These are phyloP conservation scores for Tribolium castaneum DNA, from an alignment of 1,140 invertebrate genomes.

Conservation along the genomic window DNA sequence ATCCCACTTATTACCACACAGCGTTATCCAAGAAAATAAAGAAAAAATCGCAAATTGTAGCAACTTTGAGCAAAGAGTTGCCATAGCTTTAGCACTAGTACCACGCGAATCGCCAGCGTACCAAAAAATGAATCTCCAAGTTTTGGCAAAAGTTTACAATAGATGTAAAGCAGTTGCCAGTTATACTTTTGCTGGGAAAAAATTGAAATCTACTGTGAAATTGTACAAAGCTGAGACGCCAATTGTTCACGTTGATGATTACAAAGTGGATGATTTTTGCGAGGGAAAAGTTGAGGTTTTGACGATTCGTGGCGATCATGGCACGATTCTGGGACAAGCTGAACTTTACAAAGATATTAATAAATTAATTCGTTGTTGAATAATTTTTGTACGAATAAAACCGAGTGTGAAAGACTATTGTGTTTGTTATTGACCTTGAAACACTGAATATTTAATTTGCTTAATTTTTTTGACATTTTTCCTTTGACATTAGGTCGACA, in stretches of 20 bases:
- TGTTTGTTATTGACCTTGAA: no score
- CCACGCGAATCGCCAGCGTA: neutral
- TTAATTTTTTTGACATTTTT: no score
- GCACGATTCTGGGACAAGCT: neutral
- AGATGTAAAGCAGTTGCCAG: neutral
- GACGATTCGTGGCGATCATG: neutral
- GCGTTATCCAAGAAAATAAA: no score
- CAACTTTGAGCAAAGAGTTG: neutral
- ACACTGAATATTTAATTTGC: no score
- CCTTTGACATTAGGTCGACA: no score
- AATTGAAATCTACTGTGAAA: neutral
- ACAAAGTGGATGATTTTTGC: neutral
- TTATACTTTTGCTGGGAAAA: neutral
- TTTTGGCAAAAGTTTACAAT: neutral
- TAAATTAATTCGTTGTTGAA: neutral
- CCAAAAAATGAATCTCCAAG: neutral
- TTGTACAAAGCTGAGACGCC: neutral
- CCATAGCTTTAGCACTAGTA: neutral
- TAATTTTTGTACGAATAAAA: no score
- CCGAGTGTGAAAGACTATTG: no score
- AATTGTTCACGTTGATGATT: neutral
- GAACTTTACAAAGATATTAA: neutral
- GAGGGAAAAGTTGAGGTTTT: neutral
- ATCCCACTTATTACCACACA: no score
- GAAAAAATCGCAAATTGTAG: neutral